Base-by-base conservation (phyloP, 2,113 vertebrate species). In the Chelonoidis abingdonii region DNA sequence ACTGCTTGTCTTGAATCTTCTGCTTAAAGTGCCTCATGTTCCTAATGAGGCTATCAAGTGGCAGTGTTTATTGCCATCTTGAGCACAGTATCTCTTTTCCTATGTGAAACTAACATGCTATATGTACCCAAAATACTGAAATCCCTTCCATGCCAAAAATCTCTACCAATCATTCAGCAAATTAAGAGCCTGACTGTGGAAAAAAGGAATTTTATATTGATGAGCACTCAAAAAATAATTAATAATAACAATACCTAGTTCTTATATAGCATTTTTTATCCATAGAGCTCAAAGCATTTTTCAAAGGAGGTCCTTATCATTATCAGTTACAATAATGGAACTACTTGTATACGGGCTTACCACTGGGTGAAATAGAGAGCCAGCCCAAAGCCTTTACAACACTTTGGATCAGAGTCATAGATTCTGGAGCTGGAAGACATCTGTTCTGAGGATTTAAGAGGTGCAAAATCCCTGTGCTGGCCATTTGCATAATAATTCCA, bases 1-100 rank as follows among this genome's bases (percentile, higher is more conserved):
- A 81, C 0, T 0, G 8, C 59, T 9, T 69, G 87, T 3, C 10
- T 12, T 84, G 4, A n/a, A 31, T n/a, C 44, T n/a, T 52, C 57
- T 65, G n/a, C 80, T 88, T 96, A 86, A 86, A 82, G 62, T 53
- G 47, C 11, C 6, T 89, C 29, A 10, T 56, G 17, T 4, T 90
- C 4, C 2, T 89, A 76, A 86, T 1, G 1, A 88, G 47, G 13
- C 24, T 93, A 75, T 62, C 52, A 90, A 81, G 10, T 76, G 21
- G 6, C 41, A 83, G 3, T 62, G 4, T 93, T 96, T 86, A 84
- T 56, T 90, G 8, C 13, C 90, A 8, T 89, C 54, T 93, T 81
- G 90, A 95, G 83, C 69, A 90, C 11, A 9, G 4, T 81, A 5
- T 54, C 11, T 90, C 31, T 79, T 94, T 89, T 89, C 16, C 11